Evolutionary conservation across 2,888 invertebrate genomes (phyloP).

Genomic region (Cacoxenus indagator): DNA sequence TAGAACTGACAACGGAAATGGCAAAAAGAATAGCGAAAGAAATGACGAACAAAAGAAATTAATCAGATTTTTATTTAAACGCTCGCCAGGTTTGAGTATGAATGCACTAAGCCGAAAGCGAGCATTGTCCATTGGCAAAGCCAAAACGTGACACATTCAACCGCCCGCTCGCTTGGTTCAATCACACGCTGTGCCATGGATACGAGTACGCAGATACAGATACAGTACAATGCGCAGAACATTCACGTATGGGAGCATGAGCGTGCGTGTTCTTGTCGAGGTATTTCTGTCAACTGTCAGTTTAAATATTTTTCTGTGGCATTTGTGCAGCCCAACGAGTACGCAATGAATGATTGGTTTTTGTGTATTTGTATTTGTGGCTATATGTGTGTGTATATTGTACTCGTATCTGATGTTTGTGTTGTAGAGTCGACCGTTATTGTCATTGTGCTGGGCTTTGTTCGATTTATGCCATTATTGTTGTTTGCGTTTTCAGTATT

Average conservation of each 20-base stretch:
- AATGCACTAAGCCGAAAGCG: not conserved
- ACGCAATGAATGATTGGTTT: not conserved
- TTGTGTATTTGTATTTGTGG: not conserved
- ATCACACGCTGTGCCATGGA: slow-evolving; percentile 6
- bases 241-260: not conserved
- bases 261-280: not conserved
- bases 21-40: not conserved
- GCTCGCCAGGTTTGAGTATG: slow-evolving; percentile 34
- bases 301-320: slow-evolving; percentile 19
- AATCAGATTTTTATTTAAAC: slow-evolving; percentile 66
- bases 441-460: not conserved
- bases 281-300: slow-evolving; percentile 14
- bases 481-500: not conserved
- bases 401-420: not conserved
- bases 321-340: not conserved
- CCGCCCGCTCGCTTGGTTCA: not conserved
- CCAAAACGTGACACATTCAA: not conserved
- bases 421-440: not conserved
- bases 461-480: not conserved
- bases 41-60: slow-evolving; percentile 55
- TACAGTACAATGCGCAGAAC: not conserved
- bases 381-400: not conserved
- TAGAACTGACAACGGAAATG: slow-evolving; percentile 6
- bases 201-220: not conserved
- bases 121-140: slow-evolving; percentile 3